A percentile compares a stretch with the other conserved stretches of the same genome.
Evolutionary conservation across 2,797 vertebrate species (phyloP).

Genomic region (Rhinogobio ventralis): DNA sequence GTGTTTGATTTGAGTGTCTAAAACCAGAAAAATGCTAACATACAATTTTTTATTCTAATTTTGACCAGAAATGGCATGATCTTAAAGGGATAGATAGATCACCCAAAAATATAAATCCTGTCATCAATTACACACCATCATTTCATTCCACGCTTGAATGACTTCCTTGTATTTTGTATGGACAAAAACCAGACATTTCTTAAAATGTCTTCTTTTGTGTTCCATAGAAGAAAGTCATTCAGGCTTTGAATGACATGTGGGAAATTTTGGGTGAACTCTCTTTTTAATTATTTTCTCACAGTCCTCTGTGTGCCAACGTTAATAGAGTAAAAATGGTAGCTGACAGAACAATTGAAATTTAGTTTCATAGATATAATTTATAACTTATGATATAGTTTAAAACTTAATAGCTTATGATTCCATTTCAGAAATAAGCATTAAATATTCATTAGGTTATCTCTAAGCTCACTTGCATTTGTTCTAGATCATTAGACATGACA

Average conservation of each 20-base stretch:
- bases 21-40: neutral
- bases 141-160: neutral
- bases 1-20: neutral
- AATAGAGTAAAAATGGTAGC: neutral
- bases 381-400: constrained; percentile 8
- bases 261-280: neutral
- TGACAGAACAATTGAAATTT: neutral
- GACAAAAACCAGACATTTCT: neutral
- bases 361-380: neutral
- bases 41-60: neutral
- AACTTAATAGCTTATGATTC: neutral
- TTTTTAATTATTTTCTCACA: neutral
- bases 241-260: neutral
- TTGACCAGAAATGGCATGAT: neutral
- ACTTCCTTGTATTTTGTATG: neutral
- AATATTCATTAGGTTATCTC: constrained; percentile 22
- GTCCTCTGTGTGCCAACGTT: neutral
- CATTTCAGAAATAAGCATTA: constrained; percentile 5
- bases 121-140: neutral
- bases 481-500: constrained; percentile 9
- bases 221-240: neutral
- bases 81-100: neutral
- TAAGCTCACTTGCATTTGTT: neutral
- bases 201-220: neutral
- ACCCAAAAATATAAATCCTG: neutral